A percentile compares a stretch with the other conserved stretches of the same genome.
These are phyloP conservation scores for Borostomias antarcticus DNA, from an alignment of 2,797 vertebrate species.

Conservation along the genomic window DNA sequence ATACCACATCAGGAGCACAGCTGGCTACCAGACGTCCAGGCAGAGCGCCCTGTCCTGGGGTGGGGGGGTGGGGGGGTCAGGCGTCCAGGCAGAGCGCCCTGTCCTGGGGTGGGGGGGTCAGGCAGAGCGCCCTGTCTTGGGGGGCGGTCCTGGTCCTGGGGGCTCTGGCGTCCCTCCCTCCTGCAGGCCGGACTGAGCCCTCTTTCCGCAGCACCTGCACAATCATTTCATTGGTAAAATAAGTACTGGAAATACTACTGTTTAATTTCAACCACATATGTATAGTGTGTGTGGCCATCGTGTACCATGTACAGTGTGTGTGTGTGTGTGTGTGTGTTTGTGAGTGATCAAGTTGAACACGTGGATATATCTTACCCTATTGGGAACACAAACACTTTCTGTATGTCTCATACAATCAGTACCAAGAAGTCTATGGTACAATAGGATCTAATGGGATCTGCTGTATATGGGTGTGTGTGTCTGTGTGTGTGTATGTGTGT, in stretches of 20 bases:
- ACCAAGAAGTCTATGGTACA: too few relatives aligned
- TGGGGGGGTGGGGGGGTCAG: too few relatives aligned
- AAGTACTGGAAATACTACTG: background rate
- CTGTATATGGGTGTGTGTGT: background rate
- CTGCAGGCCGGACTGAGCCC: conserved; percentile 28
- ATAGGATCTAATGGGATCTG: too few relatives aligned
- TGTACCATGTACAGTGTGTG: background rate
- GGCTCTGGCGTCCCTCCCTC: conserved; percentile 44
- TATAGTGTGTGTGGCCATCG: background rate
- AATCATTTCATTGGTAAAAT: background rate
- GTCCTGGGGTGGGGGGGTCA: too few relatives aligned
- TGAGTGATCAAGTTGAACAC: too few relatives aligned
- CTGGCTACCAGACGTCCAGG: conserved; percentile 65
- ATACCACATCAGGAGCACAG: conserved; percentile 68
- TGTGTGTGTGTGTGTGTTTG: background rate
- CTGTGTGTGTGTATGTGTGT: background rate
- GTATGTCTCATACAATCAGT: too few relatives aligned
- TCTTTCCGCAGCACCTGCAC: conserved; percentile 54
- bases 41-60: too few relatives aligned
- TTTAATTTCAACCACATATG: background rate
- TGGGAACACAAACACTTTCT: too few relatives aligned
- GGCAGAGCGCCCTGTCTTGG: conserved; percentile 27
- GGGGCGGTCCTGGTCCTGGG: conserved; percentile 44
- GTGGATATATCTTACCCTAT: too few relatives aligned
- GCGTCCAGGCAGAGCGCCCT: too few relatives aligned